These are phyloP conservation scores for Oligia fasciuncula DNA, from an alignment of 2,888 invertebrate genomes.

Conservation along the genomic window DNA sequence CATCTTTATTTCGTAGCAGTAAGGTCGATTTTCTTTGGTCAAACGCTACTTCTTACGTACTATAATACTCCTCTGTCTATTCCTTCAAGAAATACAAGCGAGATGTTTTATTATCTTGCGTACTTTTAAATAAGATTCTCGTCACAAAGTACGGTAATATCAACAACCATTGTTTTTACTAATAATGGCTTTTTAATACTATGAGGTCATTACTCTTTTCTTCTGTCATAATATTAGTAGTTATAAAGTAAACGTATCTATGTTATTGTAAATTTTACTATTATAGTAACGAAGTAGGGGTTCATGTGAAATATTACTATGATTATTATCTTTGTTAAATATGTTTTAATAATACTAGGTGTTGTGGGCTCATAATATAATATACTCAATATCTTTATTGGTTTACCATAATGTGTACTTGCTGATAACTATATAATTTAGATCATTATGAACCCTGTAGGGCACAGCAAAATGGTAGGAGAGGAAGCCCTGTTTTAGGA, in stretches of 20 bases:
- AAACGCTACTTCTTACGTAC: too few species aligned
- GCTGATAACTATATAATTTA: too few species aligned
- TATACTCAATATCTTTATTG: background rate
- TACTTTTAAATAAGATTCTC: background rate
- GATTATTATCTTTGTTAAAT: background rate
- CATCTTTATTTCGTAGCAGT: background rate
- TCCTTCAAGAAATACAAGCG: background rate
- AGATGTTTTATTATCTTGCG: background rate
- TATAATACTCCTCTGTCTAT: too few species aligned
- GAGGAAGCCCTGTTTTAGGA: too few species aligned
- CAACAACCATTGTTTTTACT: constrained; percentile 23
- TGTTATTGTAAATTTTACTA: constrained; percentile 31
- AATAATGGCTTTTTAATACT: background rate
- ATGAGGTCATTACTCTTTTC: constrained; percentile 13
- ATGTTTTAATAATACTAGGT: constrained; percentile 26
- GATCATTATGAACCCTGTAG: too few species aligned
- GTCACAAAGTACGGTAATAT: background rate
- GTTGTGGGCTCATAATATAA: background rate
- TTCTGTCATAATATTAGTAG: constrained; percentile 19
- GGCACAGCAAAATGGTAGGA: too few species aligned
- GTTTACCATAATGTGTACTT: too few species aligned
- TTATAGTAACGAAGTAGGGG: constrained; percentile 6
- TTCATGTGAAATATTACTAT: constrained; percentile 1
- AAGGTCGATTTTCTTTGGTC: background rate
- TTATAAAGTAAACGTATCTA: background rate